These are phyloP conservation scores for Diplazon laetatorius DNA, from an alignment of 2,888 invertebrate species.

Conservation along the genomic window DNA sequence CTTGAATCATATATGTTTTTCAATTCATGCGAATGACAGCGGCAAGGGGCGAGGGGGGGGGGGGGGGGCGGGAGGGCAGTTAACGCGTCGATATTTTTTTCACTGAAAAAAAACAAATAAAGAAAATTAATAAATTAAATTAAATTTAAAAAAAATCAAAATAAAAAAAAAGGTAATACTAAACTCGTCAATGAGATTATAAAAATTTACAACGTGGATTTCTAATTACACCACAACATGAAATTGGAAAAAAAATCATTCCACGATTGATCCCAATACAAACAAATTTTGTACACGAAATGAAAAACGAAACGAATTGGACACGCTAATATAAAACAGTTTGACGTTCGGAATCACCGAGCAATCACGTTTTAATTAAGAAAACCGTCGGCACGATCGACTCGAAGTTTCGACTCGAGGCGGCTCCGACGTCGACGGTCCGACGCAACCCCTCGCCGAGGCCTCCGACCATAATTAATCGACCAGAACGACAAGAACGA, in stretches of 20 bases:
- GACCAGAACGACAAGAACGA: constrained; percentile 44
- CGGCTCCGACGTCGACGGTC: constrained; percentile 37
- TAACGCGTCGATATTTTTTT: not conserved
- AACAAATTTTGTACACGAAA: constrained; percentile 1
- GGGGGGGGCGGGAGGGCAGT: too few species aligned
- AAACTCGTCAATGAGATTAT: too few species aligned
- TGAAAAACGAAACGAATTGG: constrained; percentile 11
- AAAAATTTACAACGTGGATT: too few species aligned
- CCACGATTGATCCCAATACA: not conserved
- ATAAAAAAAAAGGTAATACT: too few species aligned
- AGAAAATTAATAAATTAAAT: too few species aligned
- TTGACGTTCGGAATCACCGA: constrained; percentile 1
- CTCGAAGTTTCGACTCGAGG: constrained; percentile 19
- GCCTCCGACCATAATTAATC: constrained; percentile 56
- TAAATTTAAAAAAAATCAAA: too few species aligned
- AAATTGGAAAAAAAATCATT: too few species aligned
- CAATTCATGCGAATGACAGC: constrained; percentile 23
- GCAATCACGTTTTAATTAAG: constrained; percentile 52
- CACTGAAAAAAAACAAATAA: constrained; percentile 2
- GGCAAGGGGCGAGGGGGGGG: too few species aligned
- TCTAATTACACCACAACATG: too few species aligned
- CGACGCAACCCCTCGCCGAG: too few species aligned
- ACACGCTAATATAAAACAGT: not conserved
- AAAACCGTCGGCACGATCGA: constrained; percentile 23
- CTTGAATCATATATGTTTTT: constrained; percentile 39